These are phyloP conservation scores for Melanotaenia parkinsoni DNA, from an alignment of 2,797 vertebrate genomes.

Conservation along the genomic window DNA sequence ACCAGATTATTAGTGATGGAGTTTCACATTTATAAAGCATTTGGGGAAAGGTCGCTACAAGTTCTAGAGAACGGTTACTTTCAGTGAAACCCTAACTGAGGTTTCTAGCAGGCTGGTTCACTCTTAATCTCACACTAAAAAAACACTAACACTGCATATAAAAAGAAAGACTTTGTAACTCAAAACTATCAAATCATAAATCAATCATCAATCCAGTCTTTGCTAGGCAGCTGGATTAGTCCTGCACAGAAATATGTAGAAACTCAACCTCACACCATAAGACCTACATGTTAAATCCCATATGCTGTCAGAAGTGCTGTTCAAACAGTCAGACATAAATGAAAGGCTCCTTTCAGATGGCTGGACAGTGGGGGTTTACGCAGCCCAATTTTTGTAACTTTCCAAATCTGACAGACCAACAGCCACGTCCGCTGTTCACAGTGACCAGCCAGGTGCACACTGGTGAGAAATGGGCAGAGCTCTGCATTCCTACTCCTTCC, in stretches of 20 bases:
- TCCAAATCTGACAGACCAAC: conserved; percentile 62
- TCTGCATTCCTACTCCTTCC: conserved; percentile 27
- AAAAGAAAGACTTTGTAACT: neutral
- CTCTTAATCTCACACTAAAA: neutral
- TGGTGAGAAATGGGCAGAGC: conserved; percentile 44
- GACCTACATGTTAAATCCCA: conserved; percentile 25
- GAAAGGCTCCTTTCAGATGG: conserved; percentile 71
- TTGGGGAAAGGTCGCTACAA: neutral
- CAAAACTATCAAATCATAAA: neutral
- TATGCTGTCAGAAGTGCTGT: conserved; percentile 19
- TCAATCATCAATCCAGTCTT: too few species aligned
- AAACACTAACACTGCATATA: neutral
- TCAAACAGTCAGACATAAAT: conserved; percentile 44
- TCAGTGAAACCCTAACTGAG: neutral
- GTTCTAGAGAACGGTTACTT: conserved; percentile 1
- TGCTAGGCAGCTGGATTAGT: neutral
- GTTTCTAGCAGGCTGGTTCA: neutral
- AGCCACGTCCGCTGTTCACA: conserved; percentile 57
- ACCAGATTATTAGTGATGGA: conserved; percentile 26
- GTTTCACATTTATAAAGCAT: conserved; percentile 1
- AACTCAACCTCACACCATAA: neutral
- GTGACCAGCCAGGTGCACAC: conserved; percentile 48
- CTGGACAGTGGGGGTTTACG: conserved; percentile 46
- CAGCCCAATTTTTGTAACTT: conserved; percentile 60
- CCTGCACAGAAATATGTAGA: neutral